Base-by-base conservation (phyloP, 2,888 invertebrate species). In the Piscicola geometra region DNA sequence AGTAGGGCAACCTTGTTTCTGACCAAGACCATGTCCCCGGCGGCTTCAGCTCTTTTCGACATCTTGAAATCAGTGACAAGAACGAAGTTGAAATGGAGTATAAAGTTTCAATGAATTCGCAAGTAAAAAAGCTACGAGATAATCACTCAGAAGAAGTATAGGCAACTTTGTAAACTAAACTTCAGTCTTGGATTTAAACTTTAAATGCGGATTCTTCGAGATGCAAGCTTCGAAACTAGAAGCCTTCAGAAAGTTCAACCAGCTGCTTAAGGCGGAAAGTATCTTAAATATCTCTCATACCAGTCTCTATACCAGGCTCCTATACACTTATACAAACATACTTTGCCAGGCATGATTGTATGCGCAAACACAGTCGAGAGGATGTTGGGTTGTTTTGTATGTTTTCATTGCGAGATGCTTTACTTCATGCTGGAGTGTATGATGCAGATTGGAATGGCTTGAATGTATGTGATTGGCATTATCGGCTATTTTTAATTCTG, bases 21-120 rank as follows among this genome's bases (percentile, higher is more conserved):
- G 64, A 78, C 78, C 74, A 77, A 74, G 28, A 76, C 76, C 78
- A 78, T 78, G 66, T 78, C 78, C 30, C 78, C 78, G 21, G 78
- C 78, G 32, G 78, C 77, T 75, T 78, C 77, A 30, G 78, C 78
- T 73, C 78, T 71, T 41, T 77, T 78, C 50, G 77, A 73, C 78
- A 78, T 78, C 41, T 77, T 77, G 9, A 28, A 70, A 36, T 35
- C 28, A 36, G 70, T 35, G 28, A 70, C 35, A 70, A 56, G n/a
- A 56, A 41, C n/a, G 41, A 70, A 41, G 12, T 25, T 30, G n/a
- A 68, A 9, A 30, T 32, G 12, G 32, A 68, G n/a, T 15, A 64
- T 28, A 35, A 69, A 25, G 33, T 33, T 35, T n/a, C 36, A 28
- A 35, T 32, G 15, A 69, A 56, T 25, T 25, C 9, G 25, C 9